These are phyloP conservation scores for Mirza zaza DNA, from an alignment of 2,113 vertebrate genomes.

Conservation along the genomic window DNA sequence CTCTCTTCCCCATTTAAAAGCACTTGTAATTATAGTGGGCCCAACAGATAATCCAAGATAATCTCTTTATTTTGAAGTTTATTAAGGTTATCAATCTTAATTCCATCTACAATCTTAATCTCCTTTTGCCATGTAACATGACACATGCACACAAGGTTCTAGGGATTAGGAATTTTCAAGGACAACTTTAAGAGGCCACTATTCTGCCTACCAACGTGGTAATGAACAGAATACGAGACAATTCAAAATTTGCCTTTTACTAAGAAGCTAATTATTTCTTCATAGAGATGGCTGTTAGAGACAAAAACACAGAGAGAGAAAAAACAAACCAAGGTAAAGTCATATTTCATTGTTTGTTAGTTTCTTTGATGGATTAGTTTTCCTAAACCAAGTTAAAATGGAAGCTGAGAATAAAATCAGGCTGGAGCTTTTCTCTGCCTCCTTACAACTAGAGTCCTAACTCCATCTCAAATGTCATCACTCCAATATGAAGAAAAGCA, in stretches of 20 bases:
- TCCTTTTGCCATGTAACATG: background rate
- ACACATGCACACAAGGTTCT: background rate
- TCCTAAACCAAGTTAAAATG: background rate
- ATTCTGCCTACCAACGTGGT: background rate
- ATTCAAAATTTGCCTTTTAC: background rate
- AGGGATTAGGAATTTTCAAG: background rate
- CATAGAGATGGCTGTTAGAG: background rate
- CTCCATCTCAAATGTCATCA: background rate
- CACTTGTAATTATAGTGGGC: background rate
- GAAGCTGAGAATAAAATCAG: background rate
- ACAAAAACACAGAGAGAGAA: background rate
- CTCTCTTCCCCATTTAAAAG: background rate
- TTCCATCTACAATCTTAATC: background rate
- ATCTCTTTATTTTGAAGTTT: background rate
- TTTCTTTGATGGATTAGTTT: background rate
- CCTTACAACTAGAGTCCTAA: background rate
- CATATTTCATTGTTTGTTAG: background rate
- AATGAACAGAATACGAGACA: background rate
- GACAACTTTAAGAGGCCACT: background rate
- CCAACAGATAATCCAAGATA: background rate
- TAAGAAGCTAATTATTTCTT: background rate
- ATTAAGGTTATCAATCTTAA: background rate
- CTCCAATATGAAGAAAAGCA: background rate
- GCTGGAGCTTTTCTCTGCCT: background rate
- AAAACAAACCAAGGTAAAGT: background rate